Evolutionary conservation across 1,140 invertebrate genomes (phyloP).

Genomic region (Drosophila serrata): DNA sequence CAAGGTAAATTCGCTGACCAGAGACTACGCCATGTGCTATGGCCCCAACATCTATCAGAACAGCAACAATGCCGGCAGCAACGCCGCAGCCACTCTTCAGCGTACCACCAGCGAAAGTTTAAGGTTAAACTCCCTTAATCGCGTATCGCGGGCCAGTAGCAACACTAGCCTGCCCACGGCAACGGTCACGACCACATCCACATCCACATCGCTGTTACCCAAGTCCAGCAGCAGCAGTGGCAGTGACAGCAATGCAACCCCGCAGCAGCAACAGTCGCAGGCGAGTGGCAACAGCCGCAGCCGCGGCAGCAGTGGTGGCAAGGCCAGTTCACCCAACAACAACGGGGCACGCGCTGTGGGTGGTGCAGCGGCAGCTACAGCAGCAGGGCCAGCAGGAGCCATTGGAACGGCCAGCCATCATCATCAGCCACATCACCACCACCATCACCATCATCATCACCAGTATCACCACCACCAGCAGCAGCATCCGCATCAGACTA

Average conservation of each 20-base stretch:
- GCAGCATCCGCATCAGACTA: conserved; percentile 64
- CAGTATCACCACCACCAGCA: conserved; percentile 43
- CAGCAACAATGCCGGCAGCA: conserved; percentile 36
- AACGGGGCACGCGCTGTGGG: conserved; percentile 59
- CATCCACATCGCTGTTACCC: conserved; percentile 69
- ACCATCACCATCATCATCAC: conserved; percentile 44
- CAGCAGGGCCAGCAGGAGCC: conserved; percentile 38
- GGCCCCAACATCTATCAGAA: conserved; percentile 47
- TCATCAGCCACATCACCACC: conserved; percentile 43
- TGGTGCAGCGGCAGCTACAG: conserved; percentile 17
- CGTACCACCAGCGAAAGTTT: conserved; percentile 92
- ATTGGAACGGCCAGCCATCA: conserved; percentile 22
- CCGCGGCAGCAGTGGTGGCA: conserved; percentile 41
- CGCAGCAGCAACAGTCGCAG: conserved; percentile 51
- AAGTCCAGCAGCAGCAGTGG: conserved; percentile 62
- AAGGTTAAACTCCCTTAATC: conserved; percentile 86
- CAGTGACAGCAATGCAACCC: conserved; percentile 21
- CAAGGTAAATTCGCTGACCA: conserved; percentile 74
- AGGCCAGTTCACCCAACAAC: conserved; percentile 80
- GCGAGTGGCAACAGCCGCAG: conserved; percentile 9
- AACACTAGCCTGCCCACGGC: conserved; percentile 81
- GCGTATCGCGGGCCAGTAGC: conserved; percentile 56
- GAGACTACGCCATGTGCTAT: conserved; percentile 57
- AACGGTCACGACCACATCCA: conserved; percentile 85
- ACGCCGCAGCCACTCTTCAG: conserved; percentile 86